Evolutionary conservation across 1,140 invertebrate species (phyloP), one percentile per base, ranked within the genome.

Genomic region (Nymphalis io): DNA sequence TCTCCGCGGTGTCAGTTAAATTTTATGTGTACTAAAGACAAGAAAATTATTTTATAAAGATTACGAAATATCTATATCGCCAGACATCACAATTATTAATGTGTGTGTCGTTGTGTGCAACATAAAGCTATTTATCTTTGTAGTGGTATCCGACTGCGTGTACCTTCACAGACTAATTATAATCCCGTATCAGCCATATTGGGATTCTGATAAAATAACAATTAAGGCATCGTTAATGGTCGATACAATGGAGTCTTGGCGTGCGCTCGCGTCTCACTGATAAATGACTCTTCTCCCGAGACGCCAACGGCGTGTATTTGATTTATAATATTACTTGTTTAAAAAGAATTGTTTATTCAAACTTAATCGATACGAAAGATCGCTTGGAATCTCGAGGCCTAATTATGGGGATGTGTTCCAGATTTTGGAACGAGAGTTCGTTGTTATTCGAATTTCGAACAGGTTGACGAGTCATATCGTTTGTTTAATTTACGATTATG

Each of bases 281-380:
- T 90, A 87, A 90, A 90, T 88, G 86, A 90, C 78, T 74, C 72
- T 74, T 81, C 80, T 80, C 71, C 70, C 60, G 77, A 76, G 80
- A 83, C 78, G 78, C 75, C 81, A 78, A 80, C 83, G 80, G 85
- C 84, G 88, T 74, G 82, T 84, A 72, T 90, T 90, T 88, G 88
- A 90, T 90, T 90, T 89, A 90, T 88, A 89, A 88, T 85, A 85
- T 88, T 88, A 88, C 85, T 84, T 83, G 76, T 83, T 81, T 81
- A 82, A 82, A 81, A 80, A 78, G 72, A 79, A 84, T 84, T 88
- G 88, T 88, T 90, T 86, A 83, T 87, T 87, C 81, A 85, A 82
- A 68, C 79, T 81, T 83, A 84, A 90, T 88, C 84, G 85, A 87
- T 88, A 75, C 75, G 51, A 72, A 81, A 82, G 81, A 85, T 84